A percentile compares a stretch with the other conserved stretches of the same genome.
Evolutionary conservation across 2,113 vertebrate species (phyloP).

Genomic region (Orthonyx spaldingii): DNA sequence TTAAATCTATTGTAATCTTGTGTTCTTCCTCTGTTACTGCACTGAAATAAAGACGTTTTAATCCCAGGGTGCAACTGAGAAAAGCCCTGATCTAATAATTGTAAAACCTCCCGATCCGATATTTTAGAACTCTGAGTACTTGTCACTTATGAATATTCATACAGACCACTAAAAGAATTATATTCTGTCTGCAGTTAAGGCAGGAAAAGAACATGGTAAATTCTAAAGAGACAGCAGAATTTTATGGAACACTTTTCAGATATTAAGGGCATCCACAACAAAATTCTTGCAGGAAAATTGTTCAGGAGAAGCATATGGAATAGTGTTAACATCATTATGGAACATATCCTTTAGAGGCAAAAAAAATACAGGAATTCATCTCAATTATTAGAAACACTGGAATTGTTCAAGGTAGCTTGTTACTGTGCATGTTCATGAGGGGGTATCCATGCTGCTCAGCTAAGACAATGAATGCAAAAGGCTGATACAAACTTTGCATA

Average conservation of each 20-base stretch:
- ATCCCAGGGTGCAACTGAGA: slow-evolving; percentile 44
- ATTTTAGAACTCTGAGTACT: slow-evolving; percentile 39
- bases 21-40: slow-evolving; percentile 56
- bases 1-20: slow-evolving; percentile 70
- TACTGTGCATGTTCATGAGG: not conserved
- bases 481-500: not conserved
- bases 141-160: slow-evolving; percentile 58
- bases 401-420: not conserved
- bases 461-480: not conserved
- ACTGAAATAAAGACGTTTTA: slow-evolving; percentile 66
- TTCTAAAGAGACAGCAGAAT: not conserved
- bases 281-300: not conserved
- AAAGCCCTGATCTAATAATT: slow-evolving; percentile 67
- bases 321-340: not conserved
- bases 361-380: not conserved
- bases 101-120: slow-evolving; percentile 5
- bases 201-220: not conserved
- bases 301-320: not conserved
- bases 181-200: not conserved
- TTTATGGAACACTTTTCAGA: not conserved
- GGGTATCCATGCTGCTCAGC: not conserved
- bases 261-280: not conserved
- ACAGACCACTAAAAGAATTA: slow-evolving; percentile 21
- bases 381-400: not conserved
- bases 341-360: not conserved